Evolutionary conservation across 2,888 invertebrate genomes (phyloP).

Genomic region (Parthenolecanium corni): DNA sequence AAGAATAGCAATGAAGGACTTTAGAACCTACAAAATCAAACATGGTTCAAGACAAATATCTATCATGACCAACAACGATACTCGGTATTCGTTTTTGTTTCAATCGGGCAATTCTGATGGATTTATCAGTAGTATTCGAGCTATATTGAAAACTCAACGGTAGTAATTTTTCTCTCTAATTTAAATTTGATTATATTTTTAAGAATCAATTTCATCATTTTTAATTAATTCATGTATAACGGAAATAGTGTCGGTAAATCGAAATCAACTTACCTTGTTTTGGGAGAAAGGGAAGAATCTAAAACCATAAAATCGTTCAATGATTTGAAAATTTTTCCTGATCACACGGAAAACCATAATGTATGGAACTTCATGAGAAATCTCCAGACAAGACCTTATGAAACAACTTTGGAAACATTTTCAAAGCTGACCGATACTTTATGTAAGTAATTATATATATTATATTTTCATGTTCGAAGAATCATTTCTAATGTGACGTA

Average conservation of each 20-base stretch:
- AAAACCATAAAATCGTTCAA: slow-evolving; percentile 29
- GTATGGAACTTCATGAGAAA: slow-evolving; percentile 53
- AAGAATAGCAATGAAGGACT: slow-evolving; percentile 42
- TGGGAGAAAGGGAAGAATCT: slow-evolving; percentile 30
- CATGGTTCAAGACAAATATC: slow-evolving; percentile 32
- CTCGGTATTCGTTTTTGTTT: slow-evolving; percentile 61
- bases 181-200: neutral
- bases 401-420: slow-evolving; percentile 72
- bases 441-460: slow-evolving; percentile 40
- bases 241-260: neutral
- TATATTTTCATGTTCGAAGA: too few relatives aligned
- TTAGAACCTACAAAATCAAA: slow-evolving; percentile 53
- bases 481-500: neutral
- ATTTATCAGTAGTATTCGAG: slow-evolving; percentile 52
- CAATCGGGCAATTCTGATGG: slow-evolving; percentile 75
- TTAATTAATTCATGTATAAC: neutral
- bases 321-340: slow-evolving; percentile 68
- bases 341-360: slow-evolving; percentile 48
- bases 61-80: neutral
- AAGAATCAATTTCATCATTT: neutral
- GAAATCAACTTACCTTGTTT: slow-evolving; percentile 18
- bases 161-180: neutral
- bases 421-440: slow-evolving; percentile 72
- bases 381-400: slow-evolving; percentile 60
- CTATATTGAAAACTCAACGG: slow-evolving; percentile 47